Base-by-base conservation (phyloP, 2,797 vertebrate species). In the Gymnocypris eckloni region DNA sequence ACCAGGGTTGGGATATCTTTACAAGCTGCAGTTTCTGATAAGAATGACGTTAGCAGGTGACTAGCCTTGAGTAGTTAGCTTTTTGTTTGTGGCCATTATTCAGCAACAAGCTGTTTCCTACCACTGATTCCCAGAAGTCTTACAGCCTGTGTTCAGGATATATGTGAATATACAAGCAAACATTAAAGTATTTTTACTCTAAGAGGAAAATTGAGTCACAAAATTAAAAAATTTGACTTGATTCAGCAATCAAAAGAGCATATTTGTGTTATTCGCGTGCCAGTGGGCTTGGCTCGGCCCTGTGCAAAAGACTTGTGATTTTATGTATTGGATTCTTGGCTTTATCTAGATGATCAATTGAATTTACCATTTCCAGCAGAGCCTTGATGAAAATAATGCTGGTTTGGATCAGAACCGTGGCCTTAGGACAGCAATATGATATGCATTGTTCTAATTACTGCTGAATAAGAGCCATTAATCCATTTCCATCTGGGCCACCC, bases 21-120 rank as follows among this genome's bases (percentile, higher is more conserved):
- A 81, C 86, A 10, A 86, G 71, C 91, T 94, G 93, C 59, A 43
- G 88, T 87, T 77, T 83, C 88, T 92, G 92, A 94, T 94, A 91
- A 93, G 90, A 83, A 79, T 37, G 72, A 72, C 83, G 75, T 64
- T 64, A 41, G 28, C 75, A 82, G 78, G 39, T 82, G 87, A 83
- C 84, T 15, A 67, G 82, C 76, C 56, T 73, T 66, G 52, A 70
- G 45, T 61, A 76, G 33, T 41, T 56, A 39, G 52, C 52, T 59
- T 78, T 41, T n/a, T 59, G 52, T 73, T 45, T 76, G 48, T 75
- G 39, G 67, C 45, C 28, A 59, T 69, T 67, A 41, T 81, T 72
- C 45, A 82, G 79, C 71, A 59, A 76, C 48, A 81, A 87, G 82
- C 39, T 64, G 67, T 77, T 87, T 87, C 78, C 82, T 87, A 41